These are phyloP conservation scores for Piezodorus guildinii DNA, from an alignment of 1,140 invertebrate genomes.

Conservation along the genomic window DNA sequence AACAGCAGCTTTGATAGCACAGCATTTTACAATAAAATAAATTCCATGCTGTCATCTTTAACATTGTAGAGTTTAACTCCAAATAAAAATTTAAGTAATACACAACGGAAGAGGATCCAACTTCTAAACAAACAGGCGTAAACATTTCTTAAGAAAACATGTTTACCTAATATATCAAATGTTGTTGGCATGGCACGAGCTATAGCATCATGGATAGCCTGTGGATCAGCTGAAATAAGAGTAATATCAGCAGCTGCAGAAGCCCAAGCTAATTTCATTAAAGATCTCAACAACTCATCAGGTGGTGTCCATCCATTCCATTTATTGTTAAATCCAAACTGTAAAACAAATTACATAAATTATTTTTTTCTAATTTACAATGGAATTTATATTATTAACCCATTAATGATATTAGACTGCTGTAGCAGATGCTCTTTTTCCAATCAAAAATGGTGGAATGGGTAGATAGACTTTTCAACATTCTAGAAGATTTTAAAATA, in stretches of 20 bases:
- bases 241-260: slow-evolving; percentile 33
- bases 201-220: slow-evolving; percentile 9
- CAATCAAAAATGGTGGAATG: too few species aligned
- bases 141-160: too few species aligned
- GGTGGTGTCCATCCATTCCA: slow-evolving; percentile 41
- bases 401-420: too few species aligned
- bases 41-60: too few species aligned
- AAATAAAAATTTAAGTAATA: not conserved
- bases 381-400: too few species aligned
- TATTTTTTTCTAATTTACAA: too few species aligned
- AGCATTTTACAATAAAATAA: too few species aligned
- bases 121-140: too few species aligned
- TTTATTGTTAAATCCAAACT: slow-evolving; percentile 21
- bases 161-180: slow-evolving; percentile 33
- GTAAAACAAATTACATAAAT: not conserved
- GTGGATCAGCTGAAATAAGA: slow-evolving; percentile 3
- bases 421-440: too few species aligned
- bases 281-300: slow-evolving; percentile 50
- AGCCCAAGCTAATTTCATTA: slow-evolving; percentile 67
- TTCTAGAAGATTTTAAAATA: too few species aligned
- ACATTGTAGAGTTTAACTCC: not conserved
- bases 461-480: too few species aligned
- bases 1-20: too few species aligned
- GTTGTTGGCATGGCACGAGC: slow-evolving; percentile 27
- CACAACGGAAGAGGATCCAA: not conserved